These are phyloP conservation scores for Alectura lathami DNA, from an alignment of 2,113 vertebrate genomes.

Conservation along the genomic window DNA sequence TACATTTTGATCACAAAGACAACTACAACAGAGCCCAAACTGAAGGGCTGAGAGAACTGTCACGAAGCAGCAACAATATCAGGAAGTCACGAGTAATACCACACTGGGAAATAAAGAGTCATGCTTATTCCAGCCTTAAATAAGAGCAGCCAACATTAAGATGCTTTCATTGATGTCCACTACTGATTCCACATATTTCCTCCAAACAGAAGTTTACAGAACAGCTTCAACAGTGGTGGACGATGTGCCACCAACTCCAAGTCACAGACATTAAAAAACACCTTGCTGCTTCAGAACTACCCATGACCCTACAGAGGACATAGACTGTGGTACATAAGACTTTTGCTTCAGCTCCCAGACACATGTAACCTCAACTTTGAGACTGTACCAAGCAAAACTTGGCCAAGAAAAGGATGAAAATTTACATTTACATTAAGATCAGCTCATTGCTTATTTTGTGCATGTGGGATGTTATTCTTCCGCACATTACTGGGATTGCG, in stretches of 20 bases:
- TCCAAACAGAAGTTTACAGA: neutral
- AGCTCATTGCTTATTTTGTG: neutral
- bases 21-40: neutral
- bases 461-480: neutral
- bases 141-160: neutral
- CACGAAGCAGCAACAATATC: neutral
- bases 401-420: neutral
- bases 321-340: neutral
- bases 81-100: neutral
- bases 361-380: neutral
- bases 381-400: neutral
- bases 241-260: neutral
- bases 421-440: neutral
- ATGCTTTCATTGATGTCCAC: neutral
- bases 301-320: neutral
- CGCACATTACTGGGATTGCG: accelerated
- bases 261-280: neutral
- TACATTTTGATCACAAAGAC: neutral
- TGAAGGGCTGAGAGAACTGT: neutral
- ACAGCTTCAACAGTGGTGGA: neutral
- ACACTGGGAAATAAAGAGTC: neutral
- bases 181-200: neutral
- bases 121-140: neutral
- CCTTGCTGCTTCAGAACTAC: neutral
- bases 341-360: neutral